A percentile compares a stretch with the other conserved stretches of the same genome.
Evolutionary conservation across 1,140 invertebrate species (phyloP).

Genomic region (Manduca sexta): DNA sequence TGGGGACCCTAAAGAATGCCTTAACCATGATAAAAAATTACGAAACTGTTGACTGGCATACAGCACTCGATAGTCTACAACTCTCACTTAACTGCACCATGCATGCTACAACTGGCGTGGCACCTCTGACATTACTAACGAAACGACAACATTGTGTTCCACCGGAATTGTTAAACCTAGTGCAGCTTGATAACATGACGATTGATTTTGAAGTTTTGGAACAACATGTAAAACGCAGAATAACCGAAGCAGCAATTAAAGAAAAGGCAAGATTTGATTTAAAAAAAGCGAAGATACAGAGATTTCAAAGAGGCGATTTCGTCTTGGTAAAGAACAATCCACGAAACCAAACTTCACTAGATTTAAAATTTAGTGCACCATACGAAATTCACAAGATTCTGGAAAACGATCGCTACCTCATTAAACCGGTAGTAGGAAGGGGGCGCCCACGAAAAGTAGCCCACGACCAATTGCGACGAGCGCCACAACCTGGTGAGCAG

Average conservation of each 20-base stretch:
- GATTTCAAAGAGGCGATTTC: constrained; percentile 20
- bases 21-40: constrained; percentile 13
- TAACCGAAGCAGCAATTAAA: background rate
- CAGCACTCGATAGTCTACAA: constrained; percentile 3
- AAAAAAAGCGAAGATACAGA: constrained; percentile 9
- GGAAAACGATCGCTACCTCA: constrained; percentile 22
- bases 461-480: constrained; percentile 18
- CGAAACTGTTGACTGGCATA: background rate
- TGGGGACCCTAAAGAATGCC: constrained; percentile 9
- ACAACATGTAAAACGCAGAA: constrained; percentile 7
- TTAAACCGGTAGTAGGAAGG: constrained; percentile 15
- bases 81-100: constrained; percentile 1
- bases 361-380: constrained; percentile 17
- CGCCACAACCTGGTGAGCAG: no score
- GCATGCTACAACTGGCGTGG: background rate
- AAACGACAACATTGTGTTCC: constrained; percentile 6
- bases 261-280: constrained; percentile 17
- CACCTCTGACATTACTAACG: background rate
- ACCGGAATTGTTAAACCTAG: constrained; percentile 13
- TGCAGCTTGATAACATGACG: constrained; percentile 7
- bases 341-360: constrained; percentile 16
- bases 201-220: constrained; percentile 11
- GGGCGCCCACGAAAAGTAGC: constrained; percentile 25
- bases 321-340: constrained; percentile 26
- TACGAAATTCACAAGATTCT: constrained; percentile 17